Base-by-base conservation (phyloP, 2,113 vertebrate species). In the Seriola rivoliana region DNA sequence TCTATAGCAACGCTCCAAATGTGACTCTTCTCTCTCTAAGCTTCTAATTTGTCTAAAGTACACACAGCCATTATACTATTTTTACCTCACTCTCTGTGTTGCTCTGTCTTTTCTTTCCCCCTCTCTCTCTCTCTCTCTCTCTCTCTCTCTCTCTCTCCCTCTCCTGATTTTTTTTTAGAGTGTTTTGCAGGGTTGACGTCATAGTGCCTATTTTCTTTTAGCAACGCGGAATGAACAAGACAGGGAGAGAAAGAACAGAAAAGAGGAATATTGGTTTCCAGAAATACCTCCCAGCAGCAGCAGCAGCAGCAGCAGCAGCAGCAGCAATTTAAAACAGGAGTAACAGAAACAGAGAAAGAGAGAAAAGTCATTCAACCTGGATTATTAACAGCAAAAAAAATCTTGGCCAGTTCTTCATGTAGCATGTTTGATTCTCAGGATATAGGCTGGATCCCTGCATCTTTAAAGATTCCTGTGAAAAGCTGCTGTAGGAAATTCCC, bases 41-140 rank as follows among this genome's bases (percentile, higher is more conserved):
- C 89, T 91, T 91, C 87, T 91, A 93, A 93, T 92, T 92, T 92
- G 89, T 83, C 85, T 82, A 76, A 91, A 91, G 92, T 85, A 88
- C 84, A 88, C 81, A 82, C 85, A 44, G 88, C 88, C 85, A 88
- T 93, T 89, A 87, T 83, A 86, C 91, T 91, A 91, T 92, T 92
- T 93, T 92, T 88, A 90, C 89, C 82, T 76, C 69, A 9, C 75
- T 63, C 85, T 85, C 82, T 59, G 69, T 79, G 54, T 74, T 7
- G 16, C 79, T 82, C 67, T 60, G 40, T 82, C 82, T 85, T 85
- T 50, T 86, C 68, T 76, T 59, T 65, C 59, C 44, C 82, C 60
- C 54, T 23, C 72, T 71, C 52, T 69, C n/a, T 42, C 84, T 42
- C 40, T 42, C 40, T 42, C 40, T 71, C 52, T 71, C n/a, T 42